Evolutionary conservation across 2,888 invertebrate genomes (phyloP).

Genomic region (Troglohyphantes excavatus): DNA sequence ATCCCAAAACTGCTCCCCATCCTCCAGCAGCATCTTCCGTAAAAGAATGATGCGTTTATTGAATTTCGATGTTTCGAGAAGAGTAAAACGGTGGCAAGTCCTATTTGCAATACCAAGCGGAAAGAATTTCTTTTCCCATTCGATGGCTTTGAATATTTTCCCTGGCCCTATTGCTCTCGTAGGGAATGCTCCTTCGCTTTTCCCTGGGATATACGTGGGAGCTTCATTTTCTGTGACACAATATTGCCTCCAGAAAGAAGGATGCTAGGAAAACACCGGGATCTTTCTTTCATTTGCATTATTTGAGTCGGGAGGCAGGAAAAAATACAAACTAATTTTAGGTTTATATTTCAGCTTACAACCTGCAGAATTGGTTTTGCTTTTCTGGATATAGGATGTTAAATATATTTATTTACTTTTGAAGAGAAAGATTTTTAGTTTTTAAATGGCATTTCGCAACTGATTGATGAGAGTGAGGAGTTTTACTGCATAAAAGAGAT

Average conservation of each 20-base stretch:
- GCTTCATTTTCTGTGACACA: conserved; percentile 56
- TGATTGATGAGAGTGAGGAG: no score
- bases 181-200: not conserved
- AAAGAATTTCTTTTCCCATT: conserved; percentile 45
- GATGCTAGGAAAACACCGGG: conserved; percentile 19
- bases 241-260: conserved; percentile 37
- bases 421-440: not conserved
- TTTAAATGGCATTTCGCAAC: no score
- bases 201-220: no score
- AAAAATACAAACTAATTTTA: conserved; percentile 36
- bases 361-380: conserved; percentile 13
- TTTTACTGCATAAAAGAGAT: no score
- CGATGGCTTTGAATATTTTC: conserved; percentile 34
- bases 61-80: conserved; percentile 72
- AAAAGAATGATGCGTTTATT: conserved; percentile 76
- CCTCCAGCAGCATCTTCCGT: conserved; percentile 46
- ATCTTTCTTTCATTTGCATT: conserved; percentile 50
- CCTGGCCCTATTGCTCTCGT: conserved; percentile 32
- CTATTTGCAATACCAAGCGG: conserved; percentile 60
- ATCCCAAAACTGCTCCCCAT: conserved; percentile 24
- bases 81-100: conserved; percentile 68
- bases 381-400: not conserved
- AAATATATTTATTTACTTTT: not conserved
- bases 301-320: conserved; percentile 18
- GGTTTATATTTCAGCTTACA: conserved; percentile 41